A percentile compares a stretch with the other conserved stretches of the same genome.
Evolutionary conservation across 2,113 vertebrate genomes (phyloP).

Genomic region (Clinocottus analis): DNA sequence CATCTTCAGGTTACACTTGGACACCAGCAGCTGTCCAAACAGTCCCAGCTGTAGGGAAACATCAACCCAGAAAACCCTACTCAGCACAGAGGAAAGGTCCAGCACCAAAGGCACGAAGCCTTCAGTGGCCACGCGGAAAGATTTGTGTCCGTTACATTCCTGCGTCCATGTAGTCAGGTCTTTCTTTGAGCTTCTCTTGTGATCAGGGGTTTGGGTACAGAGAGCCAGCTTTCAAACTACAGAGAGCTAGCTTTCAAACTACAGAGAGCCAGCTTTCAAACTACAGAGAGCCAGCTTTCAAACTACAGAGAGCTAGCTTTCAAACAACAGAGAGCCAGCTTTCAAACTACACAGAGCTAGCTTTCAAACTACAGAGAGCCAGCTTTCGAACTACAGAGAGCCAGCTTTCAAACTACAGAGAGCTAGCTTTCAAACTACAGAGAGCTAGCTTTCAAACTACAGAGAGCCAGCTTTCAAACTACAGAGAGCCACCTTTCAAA

Average conservation of each 20-base stretch:
- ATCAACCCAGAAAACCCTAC: neutral
- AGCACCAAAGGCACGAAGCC: neutral
- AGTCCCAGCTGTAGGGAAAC: neutral
- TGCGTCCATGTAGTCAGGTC: neutral
- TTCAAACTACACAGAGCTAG: too few species aligned
- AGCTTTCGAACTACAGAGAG: too few species aligned
- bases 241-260: neutral
- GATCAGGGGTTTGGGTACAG: too few species aligned
- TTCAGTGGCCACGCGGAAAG: neutral
- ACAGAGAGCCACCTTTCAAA: neutral
- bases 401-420: neutral
- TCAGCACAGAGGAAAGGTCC: constrained; percentile 23
- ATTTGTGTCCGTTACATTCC: neutral
- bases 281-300: too few species aligned
- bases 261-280: neutral
- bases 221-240: neutral
- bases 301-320: too few species aligned
- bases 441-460: neutral
- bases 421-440: too few species aligned
- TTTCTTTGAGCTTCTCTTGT: neutral
- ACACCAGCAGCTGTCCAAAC: neutral
- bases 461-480: too few species aligned
- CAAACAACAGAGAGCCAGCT: neutral
- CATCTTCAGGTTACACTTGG: constrained; percentile 5
- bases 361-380: neutral